A percentile compares a stretch with the other conserved stretches of the same genome.
Conservation (phyloP, 2,888 invertebrate genomes). For the Epinotia brunnichana region DNA sequence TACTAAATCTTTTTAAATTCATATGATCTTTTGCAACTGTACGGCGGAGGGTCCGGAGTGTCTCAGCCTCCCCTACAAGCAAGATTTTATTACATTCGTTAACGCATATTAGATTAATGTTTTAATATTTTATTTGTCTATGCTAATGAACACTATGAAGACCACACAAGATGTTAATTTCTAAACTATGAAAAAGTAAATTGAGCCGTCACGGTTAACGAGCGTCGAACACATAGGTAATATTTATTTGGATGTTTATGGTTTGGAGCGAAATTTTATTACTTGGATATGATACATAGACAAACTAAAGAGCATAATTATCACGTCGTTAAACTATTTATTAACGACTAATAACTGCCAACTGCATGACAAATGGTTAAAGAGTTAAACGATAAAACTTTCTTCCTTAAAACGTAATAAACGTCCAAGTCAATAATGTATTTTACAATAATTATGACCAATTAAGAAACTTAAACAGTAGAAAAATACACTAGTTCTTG, state of each 20-base stretch:
- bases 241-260: conserved; percentile 39
- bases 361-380: conserved; percentile 16
- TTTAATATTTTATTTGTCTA: conserved; percentile 72
- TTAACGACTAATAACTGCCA: conserved; percentile 6
- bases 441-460: background rate
- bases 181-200: conserved; percentile 40
- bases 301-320: conserved; percentile 20
- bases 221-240: conserved; percentile 27
- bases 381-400: background rate
- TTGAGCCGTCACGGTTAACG: conserved; percentile 32
- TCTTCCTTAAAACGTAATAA: background rate
- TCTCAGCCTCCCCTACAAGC: conserved; percentile 76
- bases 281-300: conserved; percentile 21
- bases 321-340: conserved; percentile 34
- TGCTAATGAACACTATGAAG: conserved; percentile 59
- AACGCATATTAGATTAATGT: conserved; percentile 80
- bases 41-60: conserved; percentile 69
- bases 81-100: conserved; percentile 82
- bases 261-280: conserved; percentile 24
- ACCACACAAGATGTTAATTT: conserved; percentile 38
- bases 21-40: background rate
- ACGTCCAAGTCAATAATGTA: background rate
- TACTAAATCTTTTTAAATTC: background rate
- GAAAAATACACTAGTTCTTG: background rate
- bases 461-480: too few species aligned